Base-by-base conservation (phyloP, 2,888 invertebrate genomes). In the Dendrolimus houi region DNA sequence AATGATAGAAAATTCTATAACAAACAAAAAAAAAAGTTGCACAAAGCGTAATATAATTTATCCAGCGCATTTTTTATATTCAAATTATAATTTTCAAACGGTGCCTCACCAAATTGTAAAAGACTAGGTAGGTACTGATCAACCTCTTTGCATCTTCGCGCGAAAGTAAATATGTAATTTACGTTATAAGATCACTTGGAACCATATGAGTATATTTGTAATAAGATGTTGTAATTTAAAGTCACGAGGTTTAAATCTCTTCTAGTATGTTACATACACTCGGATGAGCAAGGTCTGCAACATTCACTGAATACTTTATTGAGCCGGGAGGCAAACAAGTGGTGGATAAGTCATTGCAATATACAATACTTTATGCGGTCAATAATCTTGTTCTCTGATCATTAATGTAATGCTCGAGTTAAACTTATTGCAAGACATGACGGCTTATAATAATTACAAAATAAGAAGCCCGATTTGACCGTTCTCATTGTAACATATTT, bases 231-330 rank as follows among this genome's bases (percentile, higher is more conserved):
- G 9, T 47, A 47, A 47, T 47, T n/a, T 14, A 14, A 53, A 14
- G 14, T 53, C 53, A 53, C 47, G 13, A 47, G 47, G 14, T 14
- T 14, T 29, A 29, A 13, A 6, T 55, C 2, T 14, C 29, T 41
- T 55, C 41, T 42, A 42, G 9, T 41, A 55, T 29, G 41, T 41
- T n/a, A 42, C 42, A 55, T 55, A 42, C n/a, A 14, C 12, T 41
- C 42, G 41, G 42, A 56, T 57, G 55, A 56, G 58, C 68, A 69
- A 68, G 69, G 69, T 59, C 65, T 63, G 63, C 69, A 62, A 64
- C 69, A 68, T 67, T 69, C 69, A 63, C 69, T 57, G 52, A 42
- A 52, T 29, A 29, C 29, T 47, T 9, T 47, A 47, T 47, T 54
- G 41, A n/a, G 29, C 52, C 29, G 52, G 40, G 41, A 47, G 47